A percentile compares a stretch with the other conserved stretches of the same genome.
phyloP scores from a whole-genome alignment of 2,888 invertebrate genomes.

The Agrochola lota region DNA sequence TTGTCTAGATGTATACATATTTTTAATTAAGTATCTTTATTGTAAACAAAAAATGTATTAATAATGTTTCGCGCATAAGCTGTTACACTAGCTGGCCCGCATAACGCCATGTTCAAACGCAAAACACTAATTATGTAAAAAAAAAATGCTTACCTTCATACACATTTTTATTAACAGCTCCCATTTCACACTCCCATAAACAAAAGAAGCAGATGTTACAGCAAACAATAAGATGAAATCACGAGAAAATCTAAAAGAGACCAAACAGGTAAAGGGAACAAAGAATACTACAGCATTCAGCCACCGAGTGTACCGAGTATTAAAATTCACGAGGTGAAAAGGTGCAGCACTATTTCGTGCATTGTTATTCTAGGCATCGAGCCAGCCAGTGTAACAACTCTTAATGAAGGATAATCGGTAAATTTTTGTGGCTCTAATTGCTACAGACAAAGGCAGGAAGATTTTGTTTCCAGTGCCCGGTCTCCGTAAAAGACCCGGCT shows the following conservation, averaged over 20 bases:
- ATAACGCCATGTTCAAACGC: neutral
- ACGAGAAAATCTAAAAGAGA: conserved; percentile 62
- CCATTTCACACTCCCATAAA: conserved; percentile 3
- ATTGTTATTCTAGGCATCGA: conserved; percentile 73
- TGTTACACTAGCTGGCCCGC: no score
- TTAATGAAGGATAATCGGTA: conserved; percentile 67
- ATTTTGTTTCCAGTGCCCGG: conserved; percentile 47
- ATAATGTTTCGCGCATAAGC: accelerated
- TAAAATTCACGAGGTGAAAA: conserved; percentile 74
- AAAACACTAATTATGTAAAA: neutral
- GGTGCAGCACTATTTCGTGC: conserved; percentile 76
- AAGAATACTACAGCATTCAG: conserved; percentile 61
- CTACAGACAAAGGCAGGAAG: conserved; percentile 54
- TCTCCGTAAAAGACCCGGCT: conserved; percentile 36
- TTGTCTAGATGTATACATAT: no score
- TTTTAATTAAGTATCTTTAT: no score
- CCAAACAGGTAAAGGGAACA: conserved; percentile 61
- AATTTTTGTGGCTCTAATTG: conserved; percentile 66
- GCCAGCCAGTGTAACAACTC: conserved; percentile 66
- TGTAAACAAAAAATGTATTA: neutral
- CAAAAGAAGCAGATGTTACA: conserved; percentile 68
- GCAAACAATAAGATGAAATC: conserved; percentile 71
- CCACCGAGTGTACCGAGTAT: conserved; percentile 67
- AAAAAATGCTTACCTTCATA: neutral
- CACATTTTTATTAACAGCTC: neutral